These are phyloP conservation scores for Mystacides longicornis DNA, from an alignment of 2,888 invertebrate genomes.

Conservation along the genomic window DNA sequence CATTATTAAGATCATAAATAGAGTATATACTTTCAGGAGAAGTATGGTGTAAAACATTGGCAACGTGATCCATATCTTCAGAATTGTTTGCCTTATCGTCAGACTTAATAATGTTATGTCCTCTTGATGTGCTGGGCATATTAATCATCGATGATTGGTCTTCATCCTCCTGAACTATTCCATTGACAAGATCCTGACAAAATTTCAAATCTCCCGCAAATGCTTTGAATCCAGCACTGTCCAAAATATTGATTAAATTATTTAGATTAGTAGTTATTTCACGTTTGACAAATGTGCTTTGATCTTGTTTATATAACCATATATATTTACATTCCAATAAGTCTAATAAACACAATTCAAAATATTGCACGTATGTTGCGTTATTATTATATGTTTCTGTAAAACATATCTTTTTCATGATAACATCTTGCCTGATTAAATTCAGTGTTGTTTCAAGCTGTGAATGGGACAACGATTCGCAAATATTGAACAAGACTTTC, in stretches of 20 bases:
- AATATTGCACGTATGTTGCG: constrained; percentile 16
- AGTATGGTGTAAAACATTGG: background rate
- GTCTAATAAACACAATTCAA: constrained; percentile 15
- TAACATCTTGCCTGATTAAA: background rate
- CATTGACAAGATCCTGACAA: background rate
- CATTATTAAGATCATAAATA: constrained; percentile 1
- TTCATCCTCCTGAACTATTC: background rate
- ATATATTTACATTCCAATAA: constrained; percentile 6
- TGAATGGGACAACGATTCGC: constrained; percentile 35
- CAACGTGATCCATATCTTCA: background rate
- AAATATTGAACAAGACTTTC: constrained; percentile 40
- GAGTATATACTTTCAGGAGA: background rate
- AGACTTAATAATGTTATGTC: no score
- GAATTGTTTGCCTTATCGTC: background rate
- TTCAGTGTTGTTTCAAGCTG: constrained; percentile 28
- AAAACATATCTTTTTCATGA: constrained; percentile 9
- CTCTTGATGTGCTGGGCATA: no score
- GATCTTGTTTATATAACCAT: constrained; percentile 2
- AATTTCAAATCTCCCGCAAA: background rate
- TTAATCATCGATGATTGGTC: background rate
- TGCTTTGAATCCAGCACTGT: background rate
- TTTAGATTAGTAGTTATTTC: constrained; percentile 3
- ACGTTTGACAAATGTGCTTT: background rate
- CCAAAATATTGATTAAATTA: background rate
- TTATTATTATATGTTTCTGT: constrained; percentile 28